Conservation (phyloP, 2,888 invertebrate species). For the Mesorhabditis belari region DNA sequence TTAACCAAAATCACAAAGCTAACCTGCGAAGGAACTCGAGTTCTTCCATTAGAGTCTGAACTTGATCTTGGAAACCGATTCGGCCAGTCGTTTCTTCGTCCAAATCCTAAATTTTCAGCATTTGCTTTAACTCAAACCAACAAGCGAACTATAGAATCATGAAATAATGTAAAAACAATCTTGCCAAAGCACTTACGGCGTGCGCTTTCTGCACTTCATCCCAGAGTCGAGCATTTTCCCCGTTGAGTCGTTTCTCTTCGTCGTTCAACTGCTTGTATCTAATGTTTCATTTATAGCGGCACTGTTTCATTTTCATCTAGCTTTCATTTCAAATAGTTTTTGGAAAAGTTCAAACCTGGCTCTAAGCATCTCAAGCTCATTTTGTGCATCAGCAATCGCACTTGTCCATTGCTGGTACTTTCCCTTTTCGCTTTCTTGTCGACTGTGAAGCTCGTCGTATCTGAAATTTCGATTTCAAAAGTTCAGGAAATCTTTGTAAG, state of each 20-base stretch:
- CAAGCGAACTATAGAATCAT: not conserved
- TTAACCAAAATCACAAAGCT: not conserved
- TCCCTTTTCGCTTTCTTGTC: conserved; percentile 47
- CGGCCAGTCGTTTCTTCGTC: conserved; percentile 56
- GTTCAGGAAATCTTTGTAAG: not conserved
- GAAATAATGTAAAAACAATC: not conserved
- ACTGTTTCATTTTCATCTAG: not conserved
- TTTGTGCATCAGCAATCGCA: conserved; percentile 50
- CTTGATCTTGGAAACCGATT: conserved; percentile 54
- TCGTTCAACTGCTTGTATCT: conserved; percentile 51
- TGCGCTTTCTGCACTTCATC: conserved; percentile 52
- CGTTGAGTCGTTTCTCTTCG: conserved; percentile 49
- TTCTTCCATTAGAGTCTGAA: conserved; percentile 54
- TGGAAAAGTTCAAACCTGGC: conserved; percentile 20
- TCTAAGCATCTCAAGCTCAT: conserved; percentile 52
- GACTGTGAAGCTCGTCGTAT: conserved; percentile 48
- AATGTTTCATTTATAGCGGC: not conserved
- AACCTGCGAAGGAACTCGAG: conserved; percentile 50
- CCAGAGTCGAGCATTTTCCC: conserved; percentile 50
- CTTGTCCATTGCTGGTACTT: conserved; percentile 51
- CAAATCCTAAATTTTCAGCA: conserved; percentile 39
- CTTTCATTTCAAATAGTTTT: not conserved
- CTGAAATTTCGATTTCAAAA: conserved; percentile 18
- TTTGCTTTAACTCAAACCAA: too few species aligned
- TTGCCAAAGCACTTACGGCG: conserved; percentile 18